Base-by-base conservation (phyloP, 2,888 invertebrate genomes). In the Ormyrus labotus region DNA sequence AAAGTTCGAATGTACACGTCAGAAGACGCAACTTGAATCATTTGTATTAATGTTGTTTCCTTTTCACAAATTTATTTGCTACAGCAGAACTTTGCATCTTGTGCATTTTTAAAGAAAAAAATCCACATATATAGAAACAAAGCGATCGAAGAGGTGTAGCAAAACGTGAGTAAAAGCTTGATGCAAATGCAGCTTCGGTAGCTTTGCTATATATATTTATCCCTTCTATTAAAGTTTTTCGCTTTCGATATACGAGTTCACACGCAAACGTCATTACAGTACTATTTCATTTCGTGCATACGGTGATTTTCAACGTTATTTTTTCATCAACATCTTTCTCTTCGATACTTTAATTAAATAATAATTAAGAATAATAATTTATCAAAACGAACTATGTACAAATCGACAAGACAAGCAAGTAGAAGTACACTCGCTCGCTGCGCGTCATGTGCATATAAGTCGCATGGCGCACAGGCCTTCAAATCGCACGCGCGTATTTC, bases 381-480 rank as follows among this genome's bases (percentile, higher is more conserved):
- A 89, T 88, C 74, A 88, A 80, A 89, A 89, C 86, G 85, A 89
- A 86, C 89, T 90, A 90, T 90, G 85, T 90, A 90, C 90, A 90
- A 88, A 85, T 88, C 86, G 89, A 89, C 84, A 81, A 87, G 89
- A 89, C 88, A 88, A 87, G 87, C 88, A 88, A 19, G 87, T 83
- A 83, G 85, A 86, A 85, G 81, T 84, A 78, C 60, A 80, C 53
- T 79, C 57, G 68, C 63, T 68, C 61, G 53, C 34, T 70, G 60
- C 58, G 69, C 65, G 53, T 48, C 13, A 53, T 60, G 13, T 11
- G 55, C 47, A 58, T 51, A 61, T 68, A 11, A 11, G 34, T 10
- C 45, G 48, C 55, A 19, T 19, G 19, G 50, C 67, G 61, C 61
- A 48, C 73, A 74, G 13, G 11, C 7, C 11, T 69, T 7, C 60